Conservation (phyloP, 1,140 invertebrate genomes). For the Drosophila seguyi region DNA sequence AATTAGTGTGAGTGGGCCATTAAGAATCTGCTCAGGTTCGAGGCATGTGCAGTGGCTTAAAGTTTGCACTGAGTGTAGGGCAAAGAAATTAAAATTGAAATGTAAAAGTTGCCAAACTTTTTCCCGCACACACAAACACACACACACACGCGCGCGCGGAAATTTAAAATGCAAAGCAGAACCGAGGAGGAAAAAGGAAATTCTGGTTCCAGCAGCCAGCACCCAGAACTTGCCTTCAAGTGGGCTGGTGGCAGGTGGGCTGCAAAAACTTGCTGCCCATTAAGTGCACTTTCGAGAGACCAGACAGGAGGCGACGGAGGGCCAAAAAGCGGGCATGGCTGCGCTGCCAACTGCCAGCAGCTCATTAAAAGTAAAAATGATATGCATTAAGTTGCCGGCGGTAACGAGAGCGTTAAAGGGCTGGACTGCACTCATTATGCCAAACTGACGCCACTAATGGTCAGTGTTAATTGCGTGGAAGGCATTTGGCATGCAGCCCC, state of each 20-base stretch:
- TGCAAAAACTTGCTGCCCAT: constrained; percentile 72
- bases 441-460: constrained; percentile 74
- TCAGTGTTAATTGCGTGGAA: constrained; percentile 81
- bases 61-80: constrained; percentile 60
- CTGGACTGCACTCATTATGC: constrained; percentile 67
- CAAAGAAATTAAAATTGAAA: constrained; percentile 82
- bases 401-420: constrained; percentile 60
- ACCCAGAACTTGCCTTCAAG: constrained; percentile 67
- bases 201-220: background rate
- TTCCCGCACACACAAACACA: background rate
- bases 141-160: constrained; percentile 2
- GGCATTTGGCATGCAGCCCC: constrained; percentile 55
- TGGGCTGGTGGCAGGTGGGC: constrained; percentile 67
- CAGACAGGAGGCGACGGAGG: constrained; percentile 11
- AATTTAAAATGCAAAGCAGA: constrained; percentile 79
- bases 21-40: constrained; percentile 65
- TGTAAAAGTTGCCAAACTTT: constrained; percentile 79
- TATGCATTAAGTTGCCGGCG: constrained; percentile 78
- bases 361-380: constrained; percentile 82
- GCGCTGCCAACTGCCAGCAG: constrained; percentile 63
- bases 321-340: background rate
- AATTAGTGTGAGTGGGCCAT: constrained; percentile 76
- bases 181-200: constrained; percentile 27
- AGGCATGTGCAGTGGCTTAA: constrained; percentile 54
- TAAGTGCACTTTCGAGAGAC: constrained; percentile 69